A percentile compares a stretch with the other conserved stretches of the same genome.
These are phyloP conservation scores for Pangasius mekongensis DNA, from an alignment of 2,797 vertebrate genomes.

Conservation along the genomic window DNA sequence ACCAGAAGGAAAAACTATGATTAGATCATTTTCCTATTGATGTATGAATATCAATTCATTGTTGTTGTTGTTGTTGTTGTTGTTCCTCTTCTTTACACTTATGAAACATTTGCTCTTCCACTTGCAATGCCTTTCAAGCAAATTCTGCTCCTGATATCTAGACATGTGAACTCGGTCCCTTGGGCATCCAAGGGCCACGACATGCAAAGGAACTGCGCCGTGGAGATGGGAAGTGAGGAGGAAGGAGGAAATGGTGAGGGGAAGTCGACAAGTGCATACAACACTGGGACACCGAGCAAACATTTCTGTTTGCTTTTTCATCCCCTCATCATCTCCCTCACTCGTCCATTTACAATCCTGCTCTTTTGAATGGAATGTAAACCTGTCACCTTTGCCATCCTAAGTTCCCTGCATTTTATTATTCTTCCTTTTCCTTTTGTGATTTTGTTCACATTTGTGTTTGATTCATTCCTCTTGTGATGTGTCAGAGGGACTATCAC, in stretches of 20 bases:
- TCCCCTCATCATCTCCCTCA: background rate
- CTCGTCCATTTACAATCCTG: background rate
- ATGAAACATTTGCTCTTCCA: background rate
- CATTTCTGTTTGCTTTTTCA: background rate
- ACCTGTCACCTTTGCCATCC: background rate
- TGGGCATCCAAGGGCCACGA: background rate
- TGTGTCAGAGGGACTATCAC: slow-evolving; percentile 72
- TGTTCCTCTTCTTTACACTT: background rate
- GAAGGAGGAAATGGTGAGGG: background rate
- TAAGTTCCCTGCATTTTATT: background rate
- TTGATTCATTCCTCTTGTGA: slow-evolving; percentile 77
- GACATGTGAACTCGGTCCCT: background rate
- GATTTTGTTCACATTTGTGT: slow-evolving; percentile 59
- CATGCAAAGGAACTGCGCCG: background rate
- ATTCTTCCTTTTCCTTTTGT: background rate
- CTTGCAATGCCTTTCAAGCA: background rate
- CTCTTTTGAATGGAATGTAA: background rate
- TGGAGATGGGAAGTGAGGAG: background rate
- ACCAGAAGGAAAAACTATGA: background rate
- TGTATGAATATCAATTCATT: background rate
- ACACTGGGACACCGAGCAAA: background rate
- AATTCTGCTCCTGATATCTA: background rate
- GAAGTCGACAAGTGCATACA: background rate
- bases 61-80: background rate
- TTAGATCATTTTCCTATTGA: background rate